Conservation (phyloP, 2,113 vertebrate genomes). For the Passer domesticus region DNA sequence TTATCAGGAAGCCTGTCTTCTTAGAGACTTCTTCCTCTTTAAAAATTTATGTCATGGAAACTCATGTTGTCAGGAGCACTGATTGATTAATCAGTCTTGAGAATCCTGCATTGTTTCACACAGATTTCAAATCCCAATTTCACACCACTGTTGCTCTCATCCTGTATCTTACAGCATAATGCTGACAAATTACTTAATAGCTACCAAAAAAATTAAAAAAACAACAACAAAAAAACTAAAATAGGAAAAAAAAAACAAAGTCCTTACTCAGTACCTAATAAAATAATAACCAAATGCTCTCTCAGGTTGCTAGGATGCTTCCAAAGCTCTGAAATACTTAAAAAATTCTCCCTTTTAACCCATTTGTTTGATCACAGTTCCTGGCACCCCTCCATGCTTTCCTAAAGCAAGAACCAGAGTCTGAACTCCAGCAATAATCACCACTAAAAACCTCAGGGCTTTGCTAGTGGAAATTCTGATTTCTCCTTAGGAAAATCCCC, state of each 20-base stretch:
- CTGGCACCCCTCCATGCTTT: not conserved
- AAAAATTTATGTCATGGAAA: not conserved
- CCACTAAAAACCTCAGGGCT: not conserved
- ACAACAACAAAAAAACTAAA: too few relatives aligned
- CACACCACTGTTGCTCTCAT: not conserved
- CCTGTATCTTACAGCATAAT: not conserved
- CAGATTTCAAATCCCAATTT: not conserved
- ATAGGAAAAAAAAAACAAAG: not conserved
- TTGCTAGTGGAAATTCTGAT: not conserved
- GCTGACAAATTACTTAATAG: not conserved
- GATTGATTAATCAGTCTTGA: not conserved
- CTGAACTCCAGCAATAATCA: not conserved
- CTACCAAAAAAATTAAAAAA: too few relatives aligned
- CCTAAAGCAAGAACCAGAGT: not conserved
- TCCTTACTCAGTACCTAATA: not conserved
- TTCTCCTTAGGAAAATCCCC: not conserved
- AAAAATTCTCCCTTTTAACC: not conserved
- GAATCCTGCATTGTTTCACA: not conserved
- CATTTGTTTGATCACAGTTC: not conserved
- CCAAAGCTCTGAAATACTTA: not conserved
- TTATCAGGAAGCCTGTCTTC: not conserved
- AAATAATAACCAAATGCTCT: not conserved
- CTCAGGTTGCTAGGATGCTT: not conserved
- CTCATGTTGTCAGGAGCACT: not conserved
- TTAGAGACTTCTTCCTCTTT: not conserved